phyloP scores from a whole-genome alignment of 2,113 vertebrate genomes.

The mouse (Mus musculus) region GRCm39 chr13:11464001-11464500 shows the following conservation, averaged over 20 bases:
- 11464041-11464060: background rate
- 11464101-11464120: background rate
- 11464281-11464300: background rate
- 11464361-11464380: background rate
- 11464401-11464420: background rate
- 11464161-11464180: background rate
- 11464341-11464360: background rate
- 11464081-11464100: background rate
- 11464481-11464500: background rate
- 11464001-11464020: background rate
- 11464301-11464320: background rate
- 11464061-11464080: background rate
- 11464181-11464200: background rate
- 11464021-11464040: background rate
- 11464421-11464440: background rate
- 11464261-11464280: background rate
- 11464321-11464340: background rate
- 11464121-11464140: background rate
- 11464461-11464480: too few relatives aligned
- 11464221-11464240: background rate
- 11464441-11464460: background rate
- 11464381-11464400: background rate
- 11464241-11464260: background rate
- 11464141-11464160: background rate
- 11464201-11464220: background rate